phyloP scores from a whole-genome alignment of 1,140 invertebrate genomes.

The Melitaea cinxia region DNA sequence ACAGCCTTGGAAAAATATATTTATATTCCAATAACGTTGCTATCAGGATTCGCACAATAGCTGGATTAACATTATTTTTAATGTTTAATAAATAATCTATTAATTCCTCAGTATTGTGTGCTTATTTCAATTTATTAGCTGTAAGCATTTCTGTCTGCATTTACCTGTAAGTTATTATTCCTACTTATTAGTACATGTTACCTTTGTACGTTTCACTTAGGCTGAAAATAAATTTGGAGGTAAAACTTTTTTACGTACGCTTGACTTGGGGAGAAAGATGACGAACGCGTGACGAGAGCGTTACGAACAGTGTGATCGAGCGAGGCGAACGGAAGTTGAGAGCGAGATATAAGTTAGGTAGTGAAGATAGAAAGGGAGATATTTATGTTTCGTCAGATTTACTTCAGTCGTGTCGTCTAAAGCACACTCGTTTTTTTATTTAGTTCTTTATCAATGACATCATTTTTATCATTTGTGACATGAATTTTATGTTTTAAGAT shows the following conservation, averaged over 20 bases:
- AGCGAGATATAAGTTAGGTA: too few species aligned
- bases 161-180: slow-evolving; percentile 2
- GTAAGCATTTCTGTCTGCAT: background rate
- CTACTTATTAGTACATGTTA: background rate
- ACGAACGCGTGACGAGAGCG: too few species aligned
- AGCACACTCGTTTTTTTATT: too few species aligned
- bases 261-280: too few species aligned
- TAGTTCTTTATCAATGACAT: background rate
- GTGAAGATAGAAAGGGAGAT: too few species aligned
- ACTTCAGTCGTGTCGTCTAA: too few species aligned
- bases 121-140: slow-evolving; percentile 28
- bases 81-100: slow-evolving; percentile 38
- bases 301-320: too few species aligned
- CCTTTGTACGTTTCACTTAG: background rate
- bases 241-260: too few species aligned
- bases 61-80: slow-evolving; percentile 46
- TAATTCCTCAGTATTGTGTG: slow-evolving; percentile 27
- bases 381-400: too few species aligned
- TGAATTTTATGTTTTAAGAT: slow-evolving; percentile 7
- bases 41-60: slow-evolving; percentile 32
- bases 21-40: slow-evolving; percentile 36
- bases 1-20: slow-evolving; percentile 35
- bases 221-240: too few species aligned
- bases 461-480: background rate
- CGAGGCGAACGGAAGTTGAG: too few species aligned